A percentile compares a stretch with the other conserved stretches of the same genome.
Conservation (phyloP, 2,113 vertebrate species). For the Grantiella picta region DNA sequence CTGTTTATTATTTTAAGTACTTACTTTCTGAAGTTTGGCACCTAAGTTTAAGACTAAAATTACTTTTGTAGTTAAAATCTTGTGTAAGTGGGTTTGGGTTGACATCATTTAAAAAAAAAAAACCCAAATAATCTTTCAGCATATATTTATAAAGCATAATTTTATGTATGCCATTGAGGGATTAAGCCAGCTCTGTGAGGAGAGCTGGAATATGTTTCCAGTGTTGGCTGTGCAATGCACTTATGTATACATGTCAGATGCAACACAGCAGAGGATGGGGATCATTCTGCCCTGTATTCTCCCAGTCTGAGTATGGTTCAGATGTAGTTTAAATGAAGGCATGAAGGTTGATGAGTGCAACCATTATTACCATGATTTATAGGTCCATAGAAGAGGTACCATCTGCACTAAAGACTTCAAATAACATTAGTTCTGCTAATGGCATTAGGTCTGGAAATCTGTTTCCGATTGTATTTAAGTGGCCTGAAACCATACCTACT, state of each 20-base stretch:
- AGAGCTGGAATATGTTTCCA: not conserved
- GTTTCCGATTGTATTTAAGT: not conserved
- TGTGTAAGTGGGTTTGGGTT: not conserved
- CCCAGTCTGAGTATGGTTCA: not conserved
- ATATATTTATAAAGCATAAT: not conserved
- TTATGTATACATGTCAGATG: not conserved
- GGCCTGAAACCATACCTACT: not conserved
- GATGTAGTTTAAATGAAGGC: not conserved
- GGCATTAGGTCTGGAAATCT: not conserved
- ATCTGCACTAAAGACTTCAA: not conserved
- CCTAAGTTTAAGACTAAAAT: not conserved
- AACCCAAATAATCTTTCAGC: not conserved
- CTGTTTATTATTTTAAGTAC: not conserved
- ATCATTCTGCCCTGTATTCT: fast-evolving
- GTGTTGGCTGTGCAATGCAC: fast-evolving
- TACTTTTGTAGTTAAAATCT: not conserved
- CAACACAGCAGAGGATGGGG: not conserved
- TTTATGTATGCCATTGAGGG: not conserved
- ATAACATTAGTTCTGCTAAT: not conserved
- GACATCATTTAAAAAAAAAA: not conserved
- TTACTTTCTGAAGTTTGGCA: not conserved
- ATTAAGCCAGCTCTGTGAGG: not conserved
- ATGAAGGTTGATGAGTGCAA: not conserved
- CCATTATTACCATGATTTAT: not conserved
- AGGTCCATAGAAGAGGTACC: not conserved